A percentile compares a stretch with the other conserved stretches of the same genome.
Evolutionary conservation across 2,797 vertebrate species (phyloP).

Genomic region (Heliangelus exortis): DNA sequence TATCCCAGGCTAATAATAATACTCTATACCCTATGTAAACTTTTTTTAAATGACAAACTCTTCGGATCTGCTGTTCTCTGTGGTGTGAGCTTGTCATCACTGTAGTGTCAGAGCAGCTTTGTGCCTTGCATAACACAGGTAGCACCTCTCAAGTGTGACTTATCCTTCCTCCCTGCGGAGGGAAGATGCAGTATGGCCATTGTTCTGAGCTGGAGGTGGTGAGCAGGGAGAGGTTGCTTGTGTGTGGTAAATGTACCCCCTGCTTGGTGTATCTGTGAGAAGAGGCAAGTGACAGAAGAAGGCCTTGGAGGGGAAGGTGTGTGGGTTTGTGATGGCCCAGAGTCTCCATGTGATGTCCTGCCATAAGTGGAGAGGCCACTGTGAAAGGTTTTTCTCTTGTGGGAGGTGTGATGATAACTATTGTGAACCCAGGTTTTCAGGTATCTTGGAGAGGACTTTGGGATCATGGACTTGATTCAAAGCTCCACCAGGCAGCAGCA

Average conservation of each 20-base stretch:
- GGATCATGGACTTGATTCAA: not conserved
- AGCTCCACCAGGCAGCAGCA: not conserved
- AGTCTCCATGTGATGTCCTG: not conserved
- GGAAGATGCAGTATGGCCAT: not conserved
- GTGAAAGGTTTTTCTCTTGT: not conserved
- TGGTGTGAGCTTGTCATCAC: not conserved
- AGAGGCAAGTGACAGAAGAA: rapidly evolving
- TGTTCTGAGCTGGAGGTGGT: not conserved
- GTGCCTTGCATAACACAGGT: not conserved
- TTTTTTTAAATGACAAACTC: not conserved
- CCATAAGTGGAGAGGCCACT: not conserved
- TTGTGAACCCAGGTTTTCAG: not conserved
- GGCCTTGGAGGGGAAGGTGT: not conserved
- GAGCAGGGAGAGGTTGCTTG: rapidly evolving
- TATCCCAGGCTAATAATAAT: not conserved
- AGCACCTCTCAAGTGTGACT: not conserved
- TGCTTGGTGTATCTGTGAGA: not conserved
- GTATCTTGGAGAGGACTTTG: not conserved
- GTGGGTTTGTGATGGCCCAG: not conserved
- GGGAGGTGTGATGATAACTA: not conserved
- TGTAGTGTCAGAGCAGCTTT: not conserved
- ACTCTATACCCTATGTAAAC: not conserved
- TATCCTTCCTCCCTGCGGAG: not conserved
- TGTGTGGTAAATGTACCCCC: rapidly evolving
- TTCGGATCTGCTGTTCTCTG: rapidly evolving